Evolutionary conservation across 2,888 invertebrate genomes (phyloP), one percentile per base, ranked within the genome.

Genomic region (Noctua janthe): DNA sequence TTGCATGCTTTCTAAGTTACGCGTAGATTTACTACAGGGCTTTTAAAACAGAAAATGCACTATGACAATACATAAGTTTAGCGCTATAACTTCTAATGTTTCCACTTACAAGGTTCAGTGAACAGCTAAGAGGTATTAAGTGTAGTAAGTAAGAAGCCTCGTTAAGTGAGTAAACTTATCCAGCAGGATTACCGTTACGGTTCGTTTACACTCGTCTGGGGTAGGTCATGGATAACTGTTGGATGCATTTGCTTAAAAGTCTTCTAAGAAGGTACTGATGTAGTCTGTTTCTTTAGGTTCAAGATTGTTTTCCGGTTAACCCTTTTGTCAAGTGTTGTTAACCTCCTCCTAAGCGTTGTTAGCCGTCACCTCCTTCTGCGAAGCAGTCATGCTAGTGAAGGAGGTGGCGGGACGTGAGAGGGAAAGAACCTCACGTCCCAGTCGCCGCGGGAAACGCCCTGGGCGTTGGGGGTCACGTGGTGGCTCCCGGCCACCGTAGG

Each of bases 81-180:
- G 51, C 70, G 13, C 64, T 70, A 49, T 47, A 82, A 56, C 82
- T 75, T 86, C 83, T 90, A 85, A 83, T 86, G 85, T 91, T 90
- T 82, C 89, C 80, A 78, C 77, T 88, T 79, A 82, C 78, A 89
- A 78, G 86, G 94, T 93, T 94, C 94, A 92, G 83, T 91, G 93
- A 92, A 93, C 93, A 92, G 93, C 81, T 93, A 90, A 93, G 89
- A 83, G 89, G 91, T 76, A 91, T 94, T 93, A 93, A 91, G 87
- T 89, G 83, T 81, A 88, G 86, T 89, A 91, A 90, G 89, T 89
- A 88, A 88, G 94, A 95, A 94, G 94, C 94, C 94, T 91, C 87
- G 85, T 90, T 91, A 90, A 88, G 89, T 90, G 87, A 91, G 92
- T 93, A 90, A 93, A 92, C 91, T 91, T 93, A 94, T 91, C 91